Base-by-base conservation (phyloP, 2,797 vertebrate genomes). In the Silurus lanzhouensis region DNA sequence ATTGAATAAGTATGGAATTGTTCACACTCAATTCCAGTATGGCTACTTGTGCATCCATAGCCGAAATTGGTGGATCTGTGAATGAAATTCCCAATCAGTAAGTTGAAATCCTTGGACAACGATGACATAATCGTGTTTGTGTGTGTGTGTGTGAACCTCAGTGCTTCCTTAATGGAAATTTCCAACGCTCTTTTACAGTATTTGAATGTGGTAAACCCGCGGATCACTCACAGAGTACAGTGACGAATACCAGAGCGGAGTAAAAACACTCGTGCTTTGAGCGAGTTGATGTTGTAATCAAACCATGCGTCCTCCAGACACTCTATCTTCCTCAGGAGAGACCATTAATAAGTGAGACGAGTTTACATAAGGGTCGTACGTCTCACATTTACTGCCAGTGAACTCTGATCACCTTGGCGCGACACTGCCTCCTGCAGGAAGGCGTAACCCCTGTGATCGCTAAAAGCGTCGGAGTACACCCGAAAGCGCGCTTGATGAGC, bases 261-360 rank as follows among this genome's bases (percentile, higher is more conserved):
- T 3, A 38, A 72, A 38, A 38, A 61, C 19, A 15, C 27, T 25
- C 60, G 77, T 64, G 25, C 63, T 61, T 64, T 5, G 55, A 81
- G 83, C 31, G 13, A 20, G 44, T 52, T 22, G 60, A 63, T 58
- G 12, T 7, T 76, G 89, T 88, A 89, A 88, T 84, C 6, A 80
- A 89, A 27, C 83, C 48, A 17, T 10, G 68, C 27, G 48, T 86
- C 64, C 84, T 82, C 22, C 70, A 77, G 89, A 85, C 82, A 88
- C 79, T 66, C 63, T 64, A 82, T 85, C 84, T 88, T 78, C 70
- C 58, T 55, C 63, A 67, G 74, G 48, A 66, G 60, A 81, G 77
- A 46, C 52, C 82, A 90, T 89, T 78, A 90, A 90, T 88, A 87
- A 89, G 84, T 88, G 58, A 88, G 77, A 78, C 70, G 76, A 79